Base-by-base conservation (phyloP, 2,113 vertebrate genomes). In the Mirounga angustirostris region DNA sequence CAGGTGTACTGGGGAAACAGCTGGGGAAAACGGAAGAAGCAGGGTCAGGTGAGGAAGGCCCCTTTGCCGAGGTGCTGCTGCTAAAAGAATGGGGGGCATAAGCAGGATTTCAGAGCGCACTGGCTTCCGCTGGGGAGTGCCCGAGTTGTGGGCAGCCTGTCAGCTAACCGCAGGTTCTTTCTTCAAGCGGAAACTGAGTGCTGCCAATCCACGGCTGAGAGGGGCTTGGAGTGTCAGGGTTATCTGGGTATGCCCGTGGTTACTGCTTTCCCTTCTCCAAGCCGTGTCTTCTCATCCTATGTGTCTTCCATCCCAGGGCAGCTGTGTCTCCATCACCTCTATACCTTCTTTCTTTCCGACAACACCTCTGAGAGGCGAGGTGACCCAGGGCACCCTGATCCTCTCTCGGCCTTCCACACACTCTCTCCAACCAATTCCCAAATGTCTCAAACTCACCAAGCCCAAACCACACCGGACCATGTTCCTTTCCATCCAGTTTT, bases 161-260 rank as follows among this genome's bases (percentile, higher is more conserved):
- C 67, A 36, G 63, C n/a, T 61, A 15, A 24, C 3, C 6, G 7
- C 46, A 22, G 2, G 4, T 16, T 26, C 33, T 11, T 71, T 58
- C 30, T 13, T 10, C n/a, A 43, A 33, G 58, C 4, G 1, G 6
- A 21, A 15, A 15, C 58, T 56, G 56, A 33, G 46, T 1, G 1
- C 43, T 21, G 36, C 24, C 5, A 24, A 67, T 40, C 58, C 9
- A 7, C 4, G 3, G 58, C 22, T 61, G 19, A 33, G 6, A 0
- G 30, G 16, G 40, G 63, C 74, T 78, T 46, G 33, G 30, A 2
- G 9, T 24, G 46, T 11, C 22, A 36, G 16, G 59, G 10, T 21
- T 12, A 7, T 19, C 22, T n/a, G 1, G 16, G 21, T 10, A 33
- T 33, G 52, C 30, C 6, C 2, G 1, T 2, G 21, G 24, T 43